Percentiles rank a stretch among this genome's conserved stretches.
These are phyloP conservation scores for Chunga burmeisteri DNA, from an alignment of 2,113 vertebrate genomes.

Conservation along the genomic window DNA sequence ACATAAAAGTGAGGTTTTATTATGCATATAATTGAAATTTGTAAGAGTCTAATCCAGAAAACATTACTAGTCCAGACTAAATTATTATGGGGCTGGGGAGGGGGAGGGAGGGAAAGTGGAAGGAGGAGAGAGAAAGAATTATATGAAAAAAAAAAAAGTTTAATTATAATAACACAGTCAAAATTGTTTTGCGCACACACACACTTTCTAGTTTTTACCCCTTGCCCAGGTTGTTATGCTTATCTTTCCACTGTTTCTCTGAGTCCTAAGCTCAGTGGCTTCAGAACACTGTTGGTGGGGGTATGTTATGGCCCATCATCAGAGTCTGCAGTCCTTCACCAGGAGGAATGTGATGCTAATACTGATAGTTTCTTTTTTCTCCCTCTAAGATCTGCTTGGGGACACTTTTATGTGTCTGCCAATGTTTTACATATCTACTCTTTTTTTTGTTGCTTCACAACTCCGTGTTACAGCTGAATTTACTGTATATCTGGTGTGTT, in stretches of 20 bases:
- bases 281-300: background rate
- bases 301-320: background rate
- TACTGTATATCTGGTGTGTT: background rate
- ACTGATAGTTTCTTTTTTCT: background rate
- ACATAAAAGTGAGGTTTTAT: background rate
- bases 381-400: background rate
- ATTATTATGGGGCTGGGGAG: background rate
- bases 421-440: background rate
- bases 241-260: background rate
- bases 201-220: background rate
- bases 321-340: background rate
- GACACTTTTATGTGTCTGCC: background rate
- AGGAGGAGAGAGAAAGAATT: background rate
- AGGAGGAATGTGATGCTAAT: background rate
- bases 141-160: background rate
- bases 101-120: background rate
- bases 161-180: background rate
- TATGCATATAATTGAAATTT: background rate
- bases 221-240: background rate
- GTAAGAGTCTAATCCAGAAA: background rate
- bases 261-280: background rate
- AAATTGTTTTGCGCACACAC: background rate
- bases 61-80: background rate
- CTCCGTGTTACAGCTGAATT: background rate
- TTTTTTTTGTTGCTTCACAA: background rate